Evolutionary conservation across 2,888 invertebrate genomes (phyloP).

Genomic region (Sycophila texana): DNA sequence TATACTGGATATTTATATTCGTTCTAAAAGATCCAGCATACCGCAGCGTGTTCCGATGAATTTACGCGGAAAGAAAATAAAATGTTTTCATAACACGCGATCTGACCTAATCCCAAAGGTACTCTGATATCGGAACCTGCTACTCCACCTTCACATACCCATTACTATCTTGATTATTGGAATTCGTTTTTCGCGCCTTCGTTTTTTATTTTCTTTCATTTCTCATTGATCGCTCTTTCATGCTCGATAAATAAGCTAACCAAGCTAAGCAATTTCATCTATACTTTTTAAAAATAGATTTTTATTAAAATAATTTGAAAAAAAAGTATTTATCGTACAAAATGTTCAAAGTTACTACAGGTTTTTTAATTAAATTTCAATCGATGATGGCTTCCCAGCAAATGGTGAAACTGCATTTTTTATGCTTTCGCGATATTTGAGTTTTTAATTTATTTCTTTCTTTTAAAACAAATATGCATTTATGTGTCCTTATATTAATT

Average conservation of each 20-base stretch:
- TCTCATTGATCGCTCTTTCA: background rate
- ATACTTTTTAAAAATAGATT: too few species aligned
- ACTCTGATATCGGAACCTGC: constrained; percentile 22
- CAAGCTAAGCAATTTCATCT: too few species aligned
- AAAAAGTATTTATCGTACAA: background rate
- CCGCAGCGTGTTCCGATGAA: constrained; percentile 49
- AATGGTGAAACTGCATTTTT: too few species aligned
- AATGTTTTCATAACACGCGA: constrained; percentile 55
- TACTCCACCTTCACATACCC: constrained; percentile 13
- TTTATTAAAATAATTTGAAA: background rate
- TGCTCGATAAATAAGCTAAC: background rate
- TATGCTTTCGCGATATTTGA: too few species aligned
- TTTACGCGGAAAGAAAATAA: constrained; percentile 48
- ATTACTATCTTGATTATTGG: constrained; percentile 34
- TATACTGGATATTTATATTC: too few species aligned
- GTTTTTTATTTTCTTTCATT: background rate
- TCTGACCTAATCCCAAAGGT: constrained; percentile 11
- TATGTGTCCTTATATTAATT: too few species aligned
- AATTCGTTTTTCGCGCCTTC: constrained; percentile 24
- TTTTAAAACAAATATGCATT: too few species aligned
- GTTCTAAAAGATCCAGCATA: constrained; percentile 16
- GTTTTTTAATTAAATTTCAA: background rate
- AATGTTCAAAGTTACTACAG: background rate
- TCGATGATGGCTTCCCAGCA: too few species aligned
- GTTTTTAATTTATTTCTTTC: too few species aligned